Percentiles rank a stretch among this genome's conserved stretches.
phyloP scores from a whole-genome alignment of 2,113 vertebrate genomes.

The Engraulis encrasicolus region DNA sequence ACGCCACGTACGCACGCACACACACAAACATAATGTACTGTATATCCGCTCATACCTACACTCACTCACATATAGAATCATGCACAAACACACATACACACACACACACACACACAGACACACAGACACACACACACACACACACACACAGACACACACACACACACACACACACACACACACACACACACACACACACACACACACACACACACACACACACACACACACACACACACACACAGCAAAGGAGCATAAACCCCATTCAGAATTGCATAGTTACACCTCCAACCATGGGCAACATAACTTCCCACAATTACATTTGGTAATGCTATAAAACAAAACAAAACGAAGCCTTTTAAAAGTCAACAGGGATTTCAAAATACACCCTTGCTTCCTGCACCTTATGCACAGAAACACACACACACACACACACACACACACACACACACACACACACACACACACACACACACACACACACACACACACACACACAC shows the following conservation, averaged over 20 bases:
- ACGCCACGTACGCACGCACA: too few species aligned
- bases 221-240: not conserved
- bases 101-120: not conserved
- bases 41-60: too few species aligned
- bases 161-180: constrained; percentile 15
- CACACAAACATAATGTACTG: too few species aligned
- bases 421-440: not conserved
- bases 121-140: constrained; percentile 6
- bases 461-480: constrained; percentile 3
- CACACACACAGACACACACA: constrained; percentile 12
- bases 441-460: not conserved
- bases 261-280: not conserved
- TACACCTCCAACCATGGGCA: not conserved
- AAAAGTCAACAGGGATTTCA: not conserved
- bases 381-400: not conserved
- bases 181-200: constrained; percentile 35
- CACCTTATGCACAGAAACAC: too few species aligned
- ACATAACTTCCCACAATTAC: not conserved
- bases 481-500: not conserved
- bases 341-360: not conserved
- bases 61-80: too few species aligned
- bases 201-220: constrained; percentile 33
- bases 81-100: too few species aligned
- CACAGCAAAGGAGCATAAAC: not conserved
- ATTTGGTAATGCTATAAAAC: constrained; percentile 16